Evolutionary conservation across 2,797 vertebrate species (phyloP).

Genomic region (Danio kyathit): DNA sequence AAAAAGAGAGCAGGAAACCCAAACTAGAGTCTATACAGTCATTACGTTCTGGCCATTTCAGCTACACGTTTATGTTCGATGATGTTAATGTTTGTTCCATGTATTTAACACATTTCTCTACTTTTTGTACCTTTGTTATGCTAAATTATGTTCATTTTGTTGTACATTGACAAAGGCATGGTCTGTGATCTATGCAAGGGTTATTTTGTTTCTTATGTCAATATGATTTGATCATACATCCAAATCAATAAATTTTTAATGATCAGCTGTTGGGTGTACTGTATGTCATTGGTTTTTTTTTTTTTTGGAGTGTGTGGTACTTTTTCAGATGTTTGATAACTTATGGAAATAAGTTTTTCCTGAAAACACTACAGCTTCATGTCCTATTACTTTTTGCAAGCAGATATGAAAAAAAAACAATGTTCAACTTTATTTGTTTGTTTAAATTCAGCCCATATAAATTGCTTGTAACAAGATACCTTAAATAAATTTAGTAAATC

Average conservation of each 20-base stretch:
- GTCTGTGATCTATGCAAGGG: constrained; percentile 88
- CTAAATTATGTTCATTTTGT: constrained; percentile 77
- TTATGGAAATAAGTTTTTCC: not conserved
- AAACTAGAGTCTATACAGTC: constrained; percentile 17
- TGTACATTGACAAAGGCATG: constrained; percentile 79
- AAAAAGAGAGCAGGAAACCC: constrained; percentile 9
- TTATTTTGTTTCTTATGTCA: constrained; percentile 77
- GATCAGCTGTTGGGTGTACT: constrained; percentile 71
- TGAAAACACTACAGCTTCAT: not conserved
- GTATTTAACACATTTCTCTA: too few species aligned
- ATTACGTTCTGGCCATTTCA: constrained; percentile 23
- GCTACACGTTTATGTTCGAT: constrained; percentile 1
- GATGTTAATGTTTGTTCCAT: too few species aligned
- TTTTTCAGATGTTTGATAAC: not conserved
- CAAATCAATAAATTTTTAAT: constrained; percentile 87
- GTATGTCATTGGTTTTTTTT: constrained; percentile 25
- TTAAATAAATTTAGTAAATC: too few species aligned
- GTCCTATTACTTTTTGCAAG: too few species aligned
- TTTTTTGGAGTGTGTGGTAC: not conserved
- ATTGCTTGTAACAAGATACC: too few species aligned
- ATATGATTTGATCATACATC: constrained; percentile 81
- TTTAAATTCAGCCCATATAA: too few species aligned
- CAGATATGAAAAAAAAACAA: too few species aligned
- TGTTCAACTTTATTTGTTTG: too few species aligned
- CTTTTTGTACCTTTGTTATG: constrained; percentile 72